These are phyloP conservation scores for Brachyalestes nurse DNA, from an alignment of 2,797 vertebrate genomes.

Conservation along the genomic window DNA sequence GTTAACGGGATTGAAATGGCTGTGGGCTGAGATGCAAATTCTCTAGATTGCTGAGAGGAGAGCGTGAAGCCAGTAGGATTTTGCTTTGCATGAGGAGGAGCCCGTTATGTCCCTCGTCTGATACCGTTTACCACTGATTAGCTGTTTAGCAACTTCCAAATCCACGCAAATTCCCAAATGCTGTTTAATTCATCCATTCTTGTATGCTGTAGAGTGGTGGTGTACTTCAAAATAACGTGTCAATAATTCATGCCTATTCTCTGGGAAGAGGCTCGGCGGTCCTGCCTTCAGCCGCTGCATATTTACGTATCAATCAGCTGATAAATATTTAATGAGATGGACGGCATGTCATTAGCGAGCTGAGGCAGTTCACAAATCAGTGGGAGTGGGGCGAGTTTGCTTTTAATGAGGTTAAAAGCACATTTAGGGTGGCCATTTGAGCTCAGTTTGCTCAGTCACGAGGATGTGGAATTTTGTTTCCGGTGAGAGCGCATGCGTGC, in stretches of 20 bases:
- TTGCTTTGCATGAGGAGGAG: conserved; percentile 32
- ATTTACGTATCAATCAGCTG: conserved; percentile 78
- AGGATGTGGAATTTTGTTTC: background rate
- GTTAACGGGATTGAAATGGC: conserved; percentile 9
- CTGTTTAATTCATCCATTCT: conserved; percentile 39
- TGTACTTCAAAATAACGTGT: conserved; percentile 40
- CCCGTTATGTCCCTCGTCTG: conserved; percentile 10
- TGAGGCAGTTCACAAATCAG: conserved; percentile 63
- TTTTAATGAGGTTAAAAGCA: conserved; percentile 69
- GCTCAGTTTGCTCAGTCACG: conserved; percentile 49
- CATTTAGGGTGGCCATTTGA: conserved; percentile 55
- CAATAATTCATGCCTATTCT: conserved; percentile 61
- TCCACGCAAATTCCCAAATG: conserved; percentile 27
- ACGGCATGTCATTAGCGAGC: conserved; percentile 68
- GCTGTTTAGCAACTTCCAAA: conserved; percentile 43
- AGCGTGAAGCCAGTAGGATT: background rate
- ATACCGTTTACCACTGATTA: conserved; percentile 32
- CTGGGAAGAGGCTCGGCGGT: conserved; percentile 63
- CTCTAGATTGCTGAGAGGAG: conserved; percentile 34
- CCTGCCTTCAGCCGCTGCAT: conserved; percentile 60
- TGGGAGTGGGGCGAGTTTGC: conserved; percentile 55
- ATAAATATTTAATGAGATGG: conserved; percentile 74
- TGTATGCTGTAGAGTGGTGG: background rate
- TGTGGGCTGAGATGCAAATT: conserved; percentile 45
- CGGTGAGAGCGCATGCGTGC: background rate